A percentile compares a stretch with the other conserved stretches of the same genome.
Evolutionary conservation across 2,888 invertebrate genomes (phyloP).

Genomic region (Anthoptus insignis): DNA sequence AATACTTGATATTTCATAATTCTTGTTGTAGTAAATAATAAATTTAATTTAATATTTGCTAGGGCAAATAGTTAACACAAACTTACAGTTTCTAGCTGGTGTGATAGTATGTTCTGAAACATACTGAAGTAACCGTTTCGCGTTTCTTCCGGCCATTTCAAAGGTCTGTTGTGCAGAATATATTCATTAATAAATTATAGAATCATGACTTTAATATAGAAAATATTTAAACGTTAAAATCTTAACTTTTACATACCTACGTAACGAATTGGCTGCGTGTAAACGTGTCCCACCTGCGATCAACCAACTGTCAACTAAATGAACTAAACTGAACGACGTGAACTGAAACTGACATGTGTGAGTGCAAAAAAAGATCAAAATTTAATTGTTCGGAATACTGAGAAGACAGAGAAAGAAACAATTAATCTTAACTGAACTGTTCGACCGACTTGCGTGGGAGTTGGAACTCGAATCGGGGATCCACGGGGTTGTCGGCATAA

Average conservation of each 20-base stretch:
- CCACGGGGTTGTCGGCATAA: no score
- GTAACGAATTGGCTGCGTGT: constrained; percentile 35
- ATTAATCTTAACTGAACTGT: no score
- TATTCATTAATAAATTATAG: not conserved
- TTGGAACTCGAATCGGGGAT: no score
- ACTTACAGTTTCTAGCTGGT: constrained; percentile 73
- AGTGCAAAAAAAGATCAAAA: no score
- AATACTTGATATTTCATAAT: no score
- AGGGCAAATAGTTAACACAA: no score
- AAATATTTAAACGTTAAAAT: constrained; percentile 3
- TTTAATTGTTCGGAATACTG: no score
- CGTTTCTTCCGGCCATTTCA: constrained; percentile 69
- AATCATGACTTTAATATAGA: not conserved
- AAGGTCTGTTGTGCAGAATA: constrained; percentile 47
- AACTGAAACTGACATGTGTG: not conserved
- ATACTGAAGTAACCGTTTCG: constrained; percentile 69
- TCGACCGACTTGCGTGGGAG: no score
- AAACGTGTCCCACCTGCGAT: constrained; percentile 36
- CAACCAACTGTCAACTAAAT: not conserved
- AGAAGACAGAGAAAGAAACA: no score
- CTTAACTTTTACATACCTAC: constrained; percentile 10
- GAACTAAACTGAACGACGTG: not conserved
- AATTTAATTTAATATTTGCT: not conserved
- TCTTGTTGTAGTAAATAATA: no score
- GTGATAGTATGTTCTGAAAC: constrained; percentile 62